A percentile compares a stretch with the other conserved stretches of the same genome.
phyloP scores from a whole-genome alignment of 2,113 vertebrate species.

The Hippocampus barbouri region DNA sequence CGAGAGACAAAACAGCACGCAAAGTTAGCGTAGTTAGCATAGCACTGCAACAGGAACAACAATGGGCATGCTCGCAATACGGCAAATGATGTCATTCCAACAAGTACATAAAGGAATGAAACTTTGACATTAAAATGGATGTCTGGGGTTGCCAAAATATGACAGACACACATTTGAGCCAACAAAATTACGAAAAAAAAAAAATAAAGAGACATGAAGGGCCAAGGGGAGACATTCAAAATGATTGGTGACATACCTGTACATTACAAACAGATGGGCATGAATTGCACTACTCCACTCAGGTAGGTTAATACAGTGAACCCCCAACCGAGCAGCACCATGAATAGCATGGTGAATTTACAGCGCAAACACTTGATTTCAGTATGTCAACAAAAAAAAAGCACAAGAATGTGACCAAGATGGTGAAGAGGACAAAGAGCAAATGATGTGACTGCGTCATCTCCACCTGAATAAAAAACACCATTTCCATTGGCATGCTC shows the following conservation, averaged over 20 bases:
- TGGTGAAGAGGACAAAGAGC: conserved; percentile 2
- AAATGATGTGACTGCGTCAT: conserved; percentile 25
- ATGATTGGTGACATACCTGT: neutral
- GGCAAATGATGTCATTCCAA: conserved; percentile 40
- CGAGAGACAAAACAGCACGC: conserved; percentile 52
- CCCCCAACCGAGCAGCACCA: neutral
- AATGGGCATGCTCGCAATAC: conserved; percentile 7
- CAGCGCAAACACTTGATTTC: conserved; percentile 8
- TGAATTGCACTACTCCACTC: neutral
- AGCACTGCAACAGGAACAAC: neutral
- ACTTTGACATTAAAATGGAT: neutral
- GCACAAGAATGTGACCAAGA: conserved; percentile 15
- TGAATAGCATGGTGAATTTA: conserved; percentile 26
- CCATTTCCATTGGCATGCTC: conserved; percentile 75
- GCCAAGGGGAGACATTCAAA: neutral
- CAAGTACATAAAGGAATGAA: neutral
- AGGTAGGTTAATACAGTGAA: neutral
- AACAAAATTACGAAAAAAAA: conserved; percentile 21
- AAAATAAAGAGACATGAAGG: conserved; percentile 19
- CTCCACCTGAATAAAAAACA: conserved; percentile 89
- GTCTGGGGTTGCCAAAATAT: conserved; percentile 35
- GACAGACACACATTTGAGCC: conserved; percentile 30
- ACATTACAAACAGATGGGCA: neutral
- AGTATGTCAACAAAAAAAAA: conserved; percentile 10
- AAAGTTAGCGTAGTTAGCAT: conserved; percentile 17